Percentiles rank a stretch among this genome's conserved stretches.
phyloP scores from a whole-genome alignment of 1,140 invertebrate species.

The Pararge aegeria region DNA sequence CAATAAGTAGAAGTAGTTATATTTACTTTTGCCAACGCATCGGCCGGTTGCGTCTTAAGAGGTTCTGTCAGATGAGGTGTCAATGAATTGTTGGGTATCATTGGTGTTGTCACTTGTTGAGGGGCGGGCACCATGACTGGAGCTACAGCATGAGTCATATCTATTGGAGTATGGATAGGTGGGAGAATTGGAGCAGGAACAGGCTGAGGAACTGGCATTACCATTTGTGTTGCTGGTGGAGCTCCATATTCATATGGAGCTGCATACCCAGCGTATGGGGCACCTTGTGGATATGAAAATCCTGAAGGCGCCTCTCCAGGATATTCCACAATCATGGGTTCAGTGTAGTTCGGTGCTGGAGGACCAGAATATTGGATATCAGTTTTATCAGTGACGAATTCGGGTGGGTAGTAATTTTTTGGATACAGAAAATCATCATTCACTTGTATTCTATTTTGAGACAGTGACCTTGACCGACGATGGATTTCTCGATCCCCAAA shows the following conservation, averaged over 20 bases:
- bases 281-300: conserved; percentile 45
- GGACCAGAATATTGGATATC: conserved; percentile 20
- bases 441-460: conserved; percentile 1
- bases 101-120: conserved; percentile 17
- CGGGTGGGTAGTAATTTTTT: conserved; percentile 26
- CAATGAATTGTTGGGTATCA: background rate
- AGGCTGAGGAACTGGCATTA: conserved; percentile 40
- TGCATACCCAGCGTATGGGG: conserved; percentile 39
- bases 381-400: conserved; percentile 21
- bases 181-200: conserved; percentile 37
- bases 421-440: conserved; percentile 58
- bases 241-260: conserved; percentile 42
- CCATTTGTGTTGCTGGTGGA: conserved; percentile 22
- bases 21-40: conserved; percentile 71
- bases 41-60: conserved; percentile 33
- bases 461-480: conserved; percentile 9
- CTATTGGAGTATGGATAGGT: conserved; percentile 10
- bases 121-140: conserved; percentile 38
- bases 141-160: conserved; percentile 21
- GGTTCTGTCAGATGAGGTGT: conserved; percentile 7
- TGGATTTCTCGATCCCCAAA: background rate
- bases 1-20: conserved; percentile 29
- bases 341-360: conserved; percentile 20
- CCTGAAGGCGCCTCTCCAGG: conserved; percentile 18
- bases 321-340: conserved; percentile 20